Evolutionary conservation across 2,113 vertebrate genomes (phyloP).

Genomic region (Nannobrachium achirus): DNA sequence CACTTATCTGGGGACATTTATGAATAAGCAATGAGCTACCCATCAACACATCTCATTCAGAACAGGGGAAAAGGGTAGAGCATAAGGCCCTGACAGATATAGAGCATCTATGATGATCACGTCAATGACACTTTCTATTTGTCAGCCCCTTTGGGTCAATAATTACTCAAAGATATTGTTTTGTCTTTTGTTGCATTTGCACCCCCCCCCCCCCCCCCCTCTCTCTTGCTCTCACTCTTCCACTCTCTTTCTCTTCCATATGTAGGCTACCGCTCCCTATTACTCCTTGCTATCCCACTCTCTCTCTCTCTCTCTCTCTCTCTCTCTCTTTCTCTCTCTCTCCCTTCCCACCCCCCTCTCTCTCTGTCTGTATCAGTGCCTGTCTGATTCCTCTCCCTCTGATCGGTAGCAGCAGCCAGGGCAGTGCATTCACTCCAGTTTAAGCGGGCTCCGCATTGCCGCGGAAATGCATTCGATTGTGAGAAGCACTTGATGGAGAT

Average conservation of each 20-base stretch:
- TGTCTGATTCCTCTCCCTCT: too few relatives aligned
- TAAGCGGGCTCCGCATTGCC: constrained; percentile 2
- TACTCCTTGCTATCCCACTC: background rate
- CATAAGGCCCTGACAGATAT: too few relatives aligned
- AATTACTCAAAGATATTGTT: constrained; percentile 38
- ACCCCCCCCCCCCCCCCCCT: too few relatives aligned
- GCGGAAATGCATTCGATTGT: constrained; percentile 44
- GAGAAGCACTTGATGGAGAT: constrained; percentile 46
- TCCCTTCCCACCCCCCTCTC: background rate
- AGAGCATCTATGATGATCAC: too few relatives aligned
- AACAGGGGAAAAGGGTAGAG: constrained; percentile 34
- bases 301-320: background rate
- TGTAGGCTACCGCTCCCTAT: too few relatives aligned
- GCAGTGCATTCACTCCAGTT: constrained; percentile 12
- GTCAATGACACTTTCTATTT: too few relatives aligned
- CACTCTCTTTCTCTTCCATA: too few relatives aligned
- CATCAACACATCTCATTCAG: constrained; percentile 44
- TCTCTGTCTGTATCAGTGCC: background rate
- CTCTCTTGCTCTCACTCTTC: too few relatives aligned
- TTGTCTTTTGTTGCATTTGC: background rate
- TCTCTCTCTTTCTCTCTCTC: background rate
- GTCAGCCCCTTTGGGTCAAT: too few relatives aligned
- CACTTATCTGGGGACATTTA: constrained; percentile 52
- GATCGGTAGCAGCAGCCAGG: too few relatives aligned
- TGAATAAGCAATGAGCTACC: constrained; percentile 64